phyloP scores from a whole-genome alignment of 2,113 vertebrate genomes.

The Shinisaurus crocodilurus region DNA sequence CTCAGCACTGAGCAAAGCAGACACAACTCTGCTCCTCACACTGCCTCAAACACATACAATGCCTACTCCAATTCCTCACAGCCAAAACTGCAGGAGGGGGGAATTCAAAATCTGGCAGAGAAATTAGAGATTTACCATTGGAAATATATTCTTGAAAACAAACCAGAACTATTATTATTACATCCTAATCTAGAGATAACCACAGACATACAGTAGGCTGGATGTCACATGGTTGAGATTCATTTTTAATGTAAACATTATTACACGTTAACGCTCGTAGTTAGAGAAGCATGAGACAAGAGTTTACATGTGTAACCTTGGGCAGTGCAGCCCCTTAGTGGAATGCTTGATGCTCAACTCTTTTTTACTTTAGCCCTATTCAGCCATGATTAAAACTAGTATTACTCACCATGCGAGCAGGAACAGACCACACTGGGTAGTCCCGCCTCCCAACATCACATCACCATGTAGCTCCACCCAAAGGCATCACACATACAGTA shows the following conservation, averaged over 20 bases:
- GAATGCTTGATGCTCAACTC: no score
- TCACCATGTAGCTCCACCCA: no score
- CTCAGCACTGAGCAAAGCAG: neutral
- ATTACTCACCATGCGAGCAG: no score
- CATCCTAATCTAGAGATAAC: neutral
- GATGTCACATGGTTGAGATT: neutral
- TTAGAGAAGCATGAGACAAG: no score
- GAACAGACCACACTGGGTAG: no score
- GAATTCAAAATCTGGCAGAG: neutral
- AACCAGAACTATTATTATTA: neutral
- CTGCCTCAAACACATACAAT: neutral
- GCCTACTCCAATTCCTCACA: neutral
- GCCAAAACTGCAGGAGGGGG: neutral
- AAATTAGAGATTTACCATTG: neutral
- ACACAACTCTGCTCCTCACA: neutral
- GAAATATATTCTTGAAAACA: neutral
- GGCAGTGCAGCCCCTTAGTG: no score
- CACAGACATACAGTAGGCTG: neutral
- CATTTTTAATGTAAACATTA: neutral
- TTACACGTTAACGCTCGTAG: neutral
- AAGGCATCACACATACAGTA: no score
- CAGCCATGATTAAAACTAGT: no score
- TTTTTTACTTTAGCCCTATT: no score
- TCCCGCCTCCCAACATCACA: no score
- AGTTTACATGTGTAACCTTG: no score